A percentile compares a stretch with the other conserved stretches of the same genome.
phyloP scores from a whole-genome alignment of 2,888 invertebrate genomes.

The Eulithis testata region DNA sequence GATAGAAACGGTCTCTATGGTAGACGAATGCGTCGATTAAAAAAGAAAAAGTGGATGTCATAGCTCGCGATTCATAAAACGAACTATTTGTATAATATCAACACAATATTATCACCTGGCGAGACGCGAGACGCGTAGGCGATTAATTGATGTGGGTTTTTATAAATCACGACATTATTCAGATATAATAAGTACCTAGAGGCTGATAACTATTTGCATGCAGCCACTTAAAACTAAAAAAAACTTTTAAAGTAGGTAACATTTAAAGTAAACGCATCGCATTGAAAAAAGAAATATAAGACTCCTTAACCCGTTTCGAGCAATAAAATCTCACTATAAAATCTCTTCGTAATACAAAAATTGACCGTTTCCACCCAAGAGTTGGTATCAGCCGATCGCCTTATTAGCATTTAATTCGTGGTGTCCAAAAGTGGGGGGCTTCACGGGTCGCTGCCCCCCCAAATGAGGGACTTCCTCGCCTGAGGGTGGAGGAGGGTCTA shows the following conservation, averaged over 20 bases:
- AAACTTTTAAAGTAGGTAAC: constrained; percentile 20
- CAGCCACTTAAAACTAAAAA: constrained; percentile 25
- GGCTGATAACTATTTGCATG: background rate
- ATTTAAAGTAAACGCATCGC: constrained; percentile 32
- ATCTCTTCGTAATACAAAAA: constrained; percentile 43
- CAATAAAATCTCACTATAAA: constrained; percentile 42
- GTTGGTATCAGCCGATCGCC: constrained; percentile 67
- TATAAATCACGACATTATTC: background rate
- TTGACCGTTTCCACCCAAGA: constrained; percentile 53
- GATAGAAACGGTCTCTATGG: constrained; percentile 51
- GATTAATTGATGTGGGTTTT: background rate
- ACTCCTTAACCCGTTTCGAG: constrained; percentile 39
- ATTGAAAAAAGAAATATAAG: constrained; percentile 37
- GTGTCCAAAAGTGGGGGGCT: constrained; percentile 73
- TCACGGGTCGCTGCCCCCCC: constrained; percentile 80
- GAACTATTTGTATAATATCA: constrained; percentile 31
- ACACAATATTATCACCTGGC: constrained; percentile 29
- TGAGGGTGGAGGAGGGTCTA: constrained; percentile 63
- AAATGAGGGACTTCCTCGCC: constrained; percentile 82
- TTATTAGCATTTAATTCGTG: constrained; percentile 83
- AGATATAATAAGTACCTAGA: background rate
- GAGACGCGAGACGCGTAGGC: background rate
- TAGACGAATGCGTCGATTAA: constrained; percentile 52
- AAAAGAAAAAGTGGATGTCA: constrained; percentile 52
- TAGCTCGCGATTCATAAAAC: constrained; percentile 51